Conservation (phyloP, 1,140 invertebrate genomes). For the Cyrtorhinus lividipennis region DNA sequence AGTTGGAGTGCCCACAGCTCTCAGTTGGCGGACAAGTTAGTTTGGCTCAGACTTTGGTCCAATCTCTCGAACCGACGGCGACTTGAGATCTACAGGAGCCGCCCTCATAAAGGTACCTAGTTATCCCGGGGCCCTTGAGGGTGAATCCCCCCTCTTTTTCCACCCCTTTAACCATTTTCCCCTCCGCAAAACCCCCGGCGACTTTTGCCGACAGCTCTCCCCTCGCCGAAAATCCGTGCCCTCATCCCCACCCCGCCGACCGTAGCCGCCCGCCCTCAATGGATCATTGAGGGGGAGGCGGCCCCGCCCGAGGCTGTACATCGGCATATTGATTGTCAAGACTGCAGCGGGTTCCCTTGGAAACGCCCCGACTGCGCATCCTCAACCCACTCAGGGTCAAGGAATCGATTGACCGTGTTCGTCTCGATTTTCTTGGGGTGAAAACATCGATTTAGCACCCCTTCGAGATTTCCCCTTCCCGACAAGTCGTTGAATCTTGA, state of each 20-base stretch:
- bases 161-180: background rate
- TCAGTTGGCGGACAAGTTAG: too few relatives aligned
- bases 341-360: constrained; percentile 3
- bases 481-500: too few relatives aligned
- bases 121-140: background rate
- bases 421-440: too few relatives aligned
- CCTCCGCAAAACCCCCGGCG: background rate
- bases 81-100: too few relatives aligned
- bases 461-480: too few relatives aligned
- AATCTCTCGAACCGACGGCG: too few relatives aligned
- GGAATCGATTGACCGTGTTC: too few relatives aligned
- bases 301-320: constrained; percentile 5
- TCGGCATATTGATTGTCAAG: constrained; percentile 9
- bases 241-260: background rate
- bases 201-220: too few relatives aligned
- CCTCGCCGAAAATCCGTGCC: background rate
- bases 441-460: too few relatives aligned
- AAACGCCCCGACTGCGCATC: background rate
- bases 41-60: too few relatives aligned
- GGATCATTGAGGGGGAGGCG: background rate
- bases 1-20: too few relatives aligned
- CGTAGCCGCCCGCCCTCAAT: background rate
- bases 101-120: background rate
- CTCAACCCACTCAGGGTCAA: background rate
- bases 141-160: background rate